phyloP scores from a whole-genome alignment of 2,113 vertebrate genomes.

The Peromyscus maniculatus region DNA sequence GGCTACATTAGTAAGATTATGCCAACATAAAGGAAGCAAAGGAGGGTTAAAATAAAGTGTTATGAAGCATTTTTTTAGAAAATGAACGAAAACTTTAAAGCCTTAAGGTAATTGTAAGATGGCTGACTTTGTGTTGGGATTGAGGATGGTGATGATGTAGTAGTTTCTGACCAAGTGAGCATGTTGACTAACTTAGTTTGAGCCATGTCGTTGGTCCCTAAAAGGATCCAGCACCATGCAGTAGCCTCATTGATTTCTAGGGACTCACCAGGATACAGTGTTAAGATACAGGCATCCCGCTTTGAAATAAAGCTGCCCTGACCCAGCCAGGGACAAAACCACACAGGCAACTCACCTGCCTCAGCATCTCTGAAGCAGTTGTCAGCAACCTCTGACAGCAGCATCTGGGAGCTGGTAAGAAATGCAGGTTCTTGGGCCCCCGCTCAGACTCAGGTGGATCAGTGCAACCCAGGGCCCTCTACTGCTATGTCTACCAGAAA shows the following conservation, averaged over 20 bases:
- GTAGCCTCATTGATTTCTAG: not conserved
- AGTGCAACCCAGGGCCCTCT: rapidly evolving
- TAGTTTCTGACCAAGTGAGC: not conserved
- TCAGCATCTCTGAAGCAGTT: not conserved
- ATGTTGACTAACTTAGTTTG: not conserved
- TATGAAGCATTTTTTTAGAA: not conserved
- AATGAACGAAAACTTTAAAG: not conserved
- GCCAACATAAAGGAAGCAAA: not conserved
- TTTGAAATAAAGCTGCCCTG: not conserved
- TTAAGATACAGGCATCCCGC: not conserved
- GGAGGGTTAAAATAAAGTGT: not conserved
- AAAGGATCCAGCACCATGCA: not conserved
- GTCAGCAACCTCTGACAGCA: not conserved
- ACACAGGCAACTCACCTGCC: not conserved
- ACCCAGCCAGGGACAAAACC: not conserved
- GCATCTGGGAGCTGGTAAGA: not conserved
- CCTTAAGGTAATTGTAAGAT: not conserved
- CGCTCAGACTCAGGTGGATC: not conserved
- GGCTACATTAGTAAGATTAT: not conserved
- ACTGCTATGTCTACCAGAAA: not conserved
- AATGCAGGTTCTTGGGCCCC: not conserved
- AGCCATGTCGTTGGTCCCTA: not conserved
- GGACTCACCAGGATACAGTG: too few relatives aligned
- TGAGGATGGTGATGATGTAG: not conserved
- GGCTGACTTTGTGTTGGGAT: not conserved